phyloP scores from a whole-genome alignment of 2,797 vertebrate genomes.

The Picus viridis region DNA sequence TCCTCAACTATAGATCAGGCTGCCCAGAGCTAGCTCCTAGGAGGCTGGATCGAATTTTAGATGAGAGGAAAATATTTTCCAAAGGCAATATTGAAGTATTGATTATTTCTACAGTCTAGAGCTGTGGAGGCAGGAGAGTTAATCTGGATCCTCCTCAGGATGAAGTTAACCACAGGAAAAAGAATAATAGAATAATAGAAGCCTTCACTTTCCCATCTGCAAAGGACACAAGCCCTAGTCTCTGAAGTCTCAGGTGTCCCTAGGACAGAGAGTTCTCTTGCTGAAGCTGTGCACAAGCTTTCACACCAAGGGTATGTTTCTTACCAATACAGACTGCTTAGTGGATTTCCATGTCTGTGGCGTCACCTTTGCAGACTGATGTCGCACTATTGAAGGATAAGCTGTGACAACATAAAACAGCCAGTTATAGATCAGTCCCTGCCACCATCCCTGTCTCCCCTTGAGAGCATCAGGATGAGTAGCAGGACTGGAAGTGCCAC shows the following conservation, averaged over 20 bases:
- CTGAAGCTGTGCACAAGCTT: not conserved
- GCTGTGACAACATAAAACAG: constrained; percentile 72
- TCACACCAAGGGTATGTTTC: not conserved
- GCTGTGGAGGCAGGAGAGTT: not conserved
- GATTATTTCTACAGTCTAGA: not conserved
- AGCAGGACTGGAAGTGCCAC: constrained; percentile 53
- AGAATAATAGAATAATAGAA: not conserved
- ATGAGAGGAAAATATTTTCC: not conserved
- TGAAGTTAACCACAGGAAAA: not conserved
- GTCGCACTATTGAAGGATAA: constrained; percentile 82
- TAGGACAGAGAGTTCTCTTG: not conserved
- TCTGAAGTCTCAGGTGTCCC: not conserved
- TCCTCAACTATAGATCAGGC: no score
- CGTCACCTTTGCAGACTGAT: constrained; percentile 79
- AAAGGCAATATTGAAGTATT: not conserved
- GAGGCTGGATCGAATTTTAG: not conserved
- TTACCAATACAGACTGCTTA: constrained; percentile 82
- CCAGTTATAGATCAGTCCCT: not conserved
- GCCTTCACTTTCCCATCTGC: not conserved
- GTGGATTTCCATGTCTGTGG: constrained; percentile 84
- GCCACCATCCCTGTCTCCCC: not conserved
- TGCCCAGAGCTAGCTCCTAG: not conserved
- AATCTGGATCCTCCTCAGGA: not conserved
- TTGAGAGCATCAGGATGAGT: not conserved
- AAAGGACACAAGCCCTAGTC: not conserved